Conservation (phyloP, 2,113 vertebrate genomes). For the Sapayoa aenigma region DNA sequence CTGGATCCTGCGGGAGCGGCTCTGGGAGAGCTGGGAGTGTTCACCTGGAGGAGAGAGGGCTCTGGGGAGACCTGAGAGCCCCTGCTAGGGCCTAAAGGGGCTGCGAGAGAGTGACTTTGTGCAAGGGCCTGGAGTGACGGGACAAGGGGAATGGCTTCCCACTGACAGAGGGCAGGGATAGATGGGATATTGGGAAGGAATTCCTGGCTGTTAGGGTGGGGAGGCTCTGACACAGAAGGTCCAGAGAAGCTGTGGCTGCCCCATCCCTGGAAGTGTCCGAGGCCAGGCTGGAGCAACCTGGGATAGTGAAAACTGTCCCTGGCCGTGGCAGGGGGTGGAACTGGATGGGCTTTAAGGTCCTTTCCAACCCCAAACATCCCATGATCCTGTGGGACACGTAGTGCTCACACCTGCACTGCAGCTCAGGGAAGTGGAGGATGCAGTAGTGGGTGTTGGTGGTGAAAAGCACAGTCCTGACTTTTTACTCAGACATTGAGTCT, state of each 20-base stretch:
- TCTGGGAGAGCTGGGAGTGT: accelerated
- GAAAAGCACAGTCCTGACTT: neutral
- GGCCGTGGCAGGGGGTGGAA: neutral
- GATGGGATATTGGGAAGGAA: neutral
- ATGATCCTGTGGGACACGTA: neutral
- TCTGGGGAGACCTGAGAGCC: accelerated
- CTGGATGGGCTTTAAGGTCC: neutral
- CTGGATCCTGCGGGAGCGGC: too few species aligned
- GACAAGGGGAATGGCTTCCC: neutral
- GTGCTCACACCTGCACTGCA: accelerated
- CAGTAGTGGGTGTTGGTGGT: accelerated
- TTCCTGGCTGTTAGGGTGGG: accelerated
- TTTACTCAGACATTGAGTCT: accelerated
- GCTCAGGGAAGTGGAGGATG: too few species aligned
- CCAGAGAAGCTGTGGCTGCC: neutral
- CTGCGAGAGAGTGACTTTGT: neutral
- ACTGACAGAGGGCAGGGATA: accelerated
- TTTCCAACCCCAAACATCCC: neutral
- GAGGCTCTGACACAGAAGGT: neutral
- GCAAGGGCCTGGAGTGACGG: neutral
- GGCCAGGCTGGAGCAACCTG: too few species aligned
- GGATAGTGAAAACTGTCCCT: accelerated
- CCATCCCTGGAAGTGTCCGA: neutral
- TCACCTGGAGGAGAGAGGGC: neutral
- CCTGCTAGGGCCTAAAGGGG: accelerated